Percentiles rank a stretch among this genome's conserved stretches.
Evolutionary conservation across 1,140 invertebrate genomes (phyloP).

Genomic region (Orchestia grillus): DNA sequence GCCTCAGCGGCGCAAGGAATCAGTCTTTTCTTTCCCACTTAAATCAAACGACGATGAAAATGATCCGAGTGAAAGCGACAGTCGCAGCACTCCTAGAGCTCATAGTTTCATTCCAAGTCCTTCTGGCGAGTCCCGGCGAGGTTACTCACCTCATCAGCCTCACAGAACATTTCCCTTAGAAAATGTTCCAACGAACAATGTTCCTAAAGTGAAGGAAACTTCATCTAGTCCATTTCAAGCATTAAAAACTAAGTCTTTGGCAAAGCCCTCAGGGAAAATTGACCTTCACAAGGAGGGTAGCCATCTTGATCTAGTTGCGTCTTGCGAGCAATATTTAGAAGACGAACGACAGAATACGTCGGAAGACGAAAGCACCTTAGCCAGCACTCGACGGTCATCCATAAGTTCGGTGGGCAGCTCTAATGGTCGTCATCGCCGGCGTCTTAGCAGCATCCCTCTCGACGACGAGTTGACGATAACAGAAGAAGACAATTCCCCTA

Average conservation of each 20-base stretch:
- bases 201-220: constrained; percentile 23
- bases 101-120: constrained; percentile 21
- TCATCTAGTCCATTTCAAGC: constrained; percentile 30
- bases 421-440: neutral
- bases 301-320: constrained; percentile 11
- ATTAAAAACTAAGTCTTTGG: neutral
- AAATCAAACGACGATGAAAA: neutral
- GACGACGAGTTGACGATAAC: constrained; percentile 35
- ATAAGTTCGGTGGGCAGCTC: constrained; percentile 17
- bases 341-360: neutral
- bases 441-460: constrained; percentile 41
- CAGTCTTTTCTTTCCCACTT: constrained; percentile 2
- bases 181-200: neutral
- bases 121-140: neutral
- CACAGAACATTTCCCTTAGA: neutral
- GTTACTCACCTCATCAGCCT: neutral
- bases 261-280: neutral
- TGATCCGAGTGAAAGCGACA: neutral
- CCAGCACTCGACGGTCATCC: constrained; percentile 38
- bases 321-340: constrained; percentile 48
- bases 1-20: constrained; percentile 29
- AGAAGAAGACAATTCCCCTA: neutral
- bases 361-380: constrained; percentile 20
- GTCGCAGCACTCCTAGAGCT: neutral
- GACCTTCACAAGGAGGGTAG: constrained; percentile 38